Conservation (phyloP, 2,113 vertebrate species). For the Ahaetulla prasina region DNA sequence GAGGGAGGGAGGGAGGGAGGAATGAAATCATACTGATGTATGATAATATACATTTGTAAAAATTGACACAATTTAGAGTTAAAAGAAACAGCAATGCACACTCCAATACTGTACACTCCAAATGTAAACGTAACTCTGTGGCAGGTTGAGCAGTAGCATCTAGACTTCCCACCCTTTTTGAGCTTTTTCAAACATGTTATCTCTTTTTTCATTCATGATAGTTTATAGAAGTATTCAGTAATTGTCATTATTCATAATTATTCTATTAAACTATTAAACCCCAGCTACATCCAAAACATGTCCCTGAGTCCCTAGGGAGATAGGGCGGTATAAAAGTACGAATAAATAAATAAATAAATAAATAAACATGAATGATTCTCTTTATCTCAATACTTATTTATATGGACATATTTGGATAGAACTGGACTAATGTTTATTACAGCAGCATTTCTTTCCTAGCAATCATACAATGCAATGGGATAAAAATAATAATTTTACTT, state of each 20-base stretch:
- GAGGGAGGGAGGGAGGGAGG: background rate
- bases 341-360: no score
- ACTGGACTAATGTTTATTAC: background rate
- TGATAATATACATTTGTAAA: background rate
- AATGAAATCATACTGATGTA: background rate
- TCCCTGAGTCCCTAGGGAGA: no score
- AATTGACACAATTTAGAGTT: background rate
- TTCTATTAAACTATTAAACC: background rate
- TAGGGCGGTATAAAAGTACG: no score
- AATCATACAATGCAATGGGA: background rate
- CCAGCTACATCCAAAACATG: background rate
- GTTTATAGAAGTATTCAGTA: background rate
- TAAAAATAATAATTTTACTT: slow-evolving; percentile 14
- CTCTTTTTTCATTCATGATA: background rate
- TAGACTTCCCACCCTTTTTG: background rate
- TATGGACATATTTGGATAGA: background rate
- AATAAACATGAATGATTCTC: background rate
- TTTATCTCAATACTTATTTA: background rate
- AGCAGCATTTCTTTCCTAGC: background rate
- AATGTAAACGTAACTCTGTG: background rate
- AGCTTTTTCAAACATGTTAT: background rate
- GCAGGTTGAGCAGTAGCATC: background rate
- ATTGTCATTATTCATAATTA: background rate
- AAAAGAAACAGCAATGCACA: background rate
- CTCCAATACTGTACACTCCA: background rate